Evolutionary conservation across 1,140 invertebrate genomes (phyloP).

Genomic region (Macrotrachela quadricornifera): DNA sequence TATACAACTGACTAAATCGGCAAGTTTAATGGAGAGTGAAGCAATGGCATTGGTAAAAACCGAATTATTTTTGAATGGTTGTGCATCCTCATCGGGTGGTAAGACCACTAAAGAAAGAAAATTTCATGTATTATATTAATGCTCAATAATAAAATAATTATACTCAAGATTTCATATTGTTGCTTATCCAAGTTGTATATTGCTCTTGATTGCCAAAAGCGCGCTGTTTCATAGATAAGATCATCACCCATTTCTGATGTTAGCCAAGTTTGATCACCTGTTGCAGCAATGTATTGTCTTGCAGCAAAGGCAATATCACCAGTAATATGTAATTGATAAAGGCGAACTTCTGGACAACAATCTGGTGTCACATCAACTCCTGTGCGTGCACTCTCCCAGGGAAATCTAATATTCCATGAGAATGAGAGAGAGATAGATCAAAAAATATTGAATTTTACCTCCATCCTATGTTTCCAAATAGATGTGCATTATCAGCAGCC

Average conservation of each 20-base stretch:
- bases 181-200: slow-evolving; percentile 9
- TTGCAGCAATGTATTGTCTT: background rate
- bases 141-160: no score
- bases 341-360: background rate
- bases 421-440: no score
- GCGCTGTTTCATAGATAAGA: slow-evolving; percentile 22
- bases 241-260: slow-evolving; percentile 12
- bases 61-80: slow-evolving; percentile 22
- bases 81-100: slow-evolving; percentile 32
- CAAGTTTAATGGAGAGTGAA: slow-evolving; percentile 18
- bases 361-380: background rate
- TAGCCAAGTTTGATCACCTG: slow-evolving; percentile 9
- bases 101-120: slow-evolving; percentile 19
- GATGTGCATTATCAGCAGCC: background rate
- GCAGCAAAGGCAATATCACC: background rate
- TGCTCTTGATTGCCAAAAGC: slow-evolving; percentile 24
- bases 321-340: background rate
- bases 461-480: background rate
- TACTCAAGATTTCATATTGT: slow-evolving; percentile 14
- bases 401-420: background rate
- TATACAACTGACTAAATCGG: slow-evolving; percentile 3
- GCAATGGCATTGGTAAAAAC: slow-evolving; percentile 30
- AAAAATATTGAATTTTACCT: no score
- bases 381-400: slow-evolving; percentile 1
- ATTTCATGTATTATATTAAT: no score